These are phyloP conservation scores for Pseudochaenichthys georgianus DNA, from an alignment of 2,797 vertebrate genomes.

Conservation along the genomic window DNA sequence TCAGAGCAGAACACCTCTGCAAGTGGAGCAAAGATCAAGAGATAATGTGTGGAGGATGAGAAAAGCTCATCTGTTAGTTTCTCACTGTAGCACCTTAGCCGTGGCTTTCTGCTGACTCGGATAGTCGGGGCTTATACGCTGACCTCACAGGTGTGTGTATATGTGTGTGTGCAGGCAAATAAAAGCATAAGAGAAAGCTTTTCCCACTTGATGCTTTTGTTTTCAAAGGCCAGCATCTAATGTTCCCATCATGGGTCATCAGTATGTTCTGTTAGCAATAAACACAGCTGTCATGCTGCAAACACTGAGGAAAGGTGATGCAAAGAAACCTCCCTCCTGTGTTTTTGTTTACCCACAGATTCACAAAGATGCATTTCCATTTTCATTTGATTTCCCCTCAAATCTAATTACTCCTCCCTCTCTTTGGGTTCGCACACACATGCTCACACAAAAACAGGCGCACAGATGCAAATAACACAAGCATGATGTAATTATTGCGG, in stretches of 20 bases:
- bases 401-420: conserved; percentile 64
- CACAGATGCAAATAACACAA: conserved; percentile 66
- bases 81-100: conserved; percentile 38
- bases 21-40: conserved; percentile 51
- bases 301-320: conserved; percentile 25
- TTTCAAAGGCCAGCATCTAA: conserved; percentile 29
- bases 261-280: conserved; percentile 25
- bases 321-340: conserved; percentile 8
- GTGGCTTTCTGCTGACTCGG: conserved; percentile 60
- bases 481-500: conserved; percentile 80
- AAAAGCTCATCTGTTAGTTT: conserved; percentile 57
- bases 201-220: conserved; percentile 32
- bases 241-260: conserved; percentile 25
- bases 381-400: conserved; percentile 58
- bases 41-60: conserved; percentile 66
- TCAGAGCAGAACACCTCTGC: conserved; percentile 51
- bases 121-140: conserved; percentile 31
- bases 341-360: conserved; percentile 48
- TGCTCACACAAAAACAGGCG: conserved; percentile 27
- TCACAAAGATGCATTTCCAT: conserved; percentile 55
- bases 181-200: conserved; percentile 31
- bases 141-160: conserved; percentile 61
- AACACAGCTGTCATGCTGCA: conserved; percentile 25
- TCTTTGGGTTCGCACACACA: conserved; percentile 23
- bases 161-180: conserved; percentile 31